Evolutionary conservation across 2,888 invertebrate species (phyloP), one percentile per base, ranked within the genome.

Genomic region (Lithophane socia): DNA sequence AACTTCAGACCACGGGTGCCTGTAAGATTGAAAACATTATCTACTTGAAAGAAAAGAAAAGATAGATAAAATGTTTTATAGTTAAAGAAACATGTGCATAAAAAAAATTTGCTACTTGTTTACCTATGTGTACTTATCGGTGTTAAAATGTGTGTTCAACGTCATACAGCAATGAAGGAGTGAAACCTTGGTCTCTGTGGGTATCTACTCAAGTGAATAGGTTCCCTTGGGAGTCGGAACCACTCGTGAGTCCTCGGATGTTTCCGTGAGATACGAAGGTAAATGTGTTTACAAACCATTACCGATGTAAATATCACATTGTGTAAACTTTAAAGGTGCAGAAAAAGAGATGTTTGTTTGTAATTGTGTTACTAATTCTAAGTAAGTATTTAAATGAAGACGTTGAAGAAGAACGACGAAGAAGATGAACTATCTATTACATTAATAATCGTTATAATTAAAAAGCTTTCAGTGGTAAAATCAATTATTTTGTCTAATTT

Each of bases 221-320:
- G 37, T 64, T 68, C 54, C 42, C n/a, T 60, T 24, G 49, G 49
- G 37, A 65, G 37, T 79, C 72, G 78, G 65, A 70, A 68, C 44
- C 21, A 67, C 61, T 85, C 66, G 79, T 75, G 60, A 74, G 68
- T 70, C 52, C 56, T 83, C 75, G 73, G 61, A 47, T 71, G 9
- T 77, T 82, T 78, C 73, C 69, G 69, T 29, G 3, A 71, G 63
- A 73, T 69, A 67, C 58, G 69, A 42, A 18, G n/a, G n/a, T 82
- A 75, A 37, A 84, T 79, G 73, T 80, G 76, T 87, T 80, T 86
- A 73, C 47, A 64, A 71, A 83, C 72, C 70, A 80, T 85, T 79
- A 77, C 54, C 47, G 64, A 76, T 69, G 87, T 75, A 72, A 79
- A 82, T 77, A 76, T 74, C 67, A 80, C 73, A 71, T 67, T 74